Evolutionary conservation across 1,140 invertebrate species (phyloP).

Genomic region (Drosophila ficusphila): DNA sequence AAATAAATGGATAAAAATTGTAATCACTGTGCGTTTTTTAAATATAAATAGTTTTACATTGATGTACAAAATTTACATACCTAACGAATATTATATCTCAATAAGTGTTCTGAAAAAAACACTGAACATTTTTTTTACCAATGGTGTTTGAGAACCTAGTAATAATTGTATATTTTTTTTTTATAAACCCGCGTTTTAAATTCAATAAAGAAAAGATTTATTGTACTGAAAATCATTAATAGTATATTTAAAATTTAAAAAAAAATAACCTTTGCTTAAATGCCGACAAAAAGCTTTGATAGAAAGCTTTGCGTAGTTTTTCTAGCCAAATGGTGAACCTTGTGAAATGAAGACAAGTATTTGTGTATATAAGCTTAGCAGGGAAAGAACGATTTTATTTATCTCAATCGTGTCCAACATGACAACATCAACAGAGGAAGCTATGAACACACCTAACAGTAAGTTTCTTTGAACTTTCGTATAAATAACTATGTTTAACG

Average conservation of each 20-base stretch:
- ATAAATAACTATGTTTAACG: background rate
- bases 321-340: constrained; percentile 6
- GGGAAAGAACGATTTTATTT: background rate
- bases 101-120: too few species aligned
- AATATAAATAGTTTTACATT: background rate
- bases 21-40: background rate
- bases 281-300: background rate
- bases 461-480: background rate
- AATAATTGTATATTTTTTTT: too few species aligned
- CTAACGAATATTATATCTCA: background rate
- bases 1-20: constrained; percentile 5
- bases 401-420: background rate
- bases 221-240: too few species aligned
- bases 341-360: background rate
- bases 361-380: background rate
- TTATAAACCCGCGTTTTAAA: too few species aligned
- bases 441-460: constrained; percentile 14
- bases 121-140: too few species aligned
- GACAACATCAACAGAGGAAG: constrained; percentile 1
- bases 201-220: too few species aligned
- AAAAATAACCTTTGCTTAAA: too few species aligned
- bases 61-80: background rate
- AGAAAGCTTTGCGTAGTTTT: background rate
- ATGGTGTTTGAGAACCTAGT: too few species aligned
- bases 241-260: too few species aligned